Evolutionary conservation across 2,888 invertebrate genomes (phyloP).

Genomic region (Brenthis daphne): DNA sequence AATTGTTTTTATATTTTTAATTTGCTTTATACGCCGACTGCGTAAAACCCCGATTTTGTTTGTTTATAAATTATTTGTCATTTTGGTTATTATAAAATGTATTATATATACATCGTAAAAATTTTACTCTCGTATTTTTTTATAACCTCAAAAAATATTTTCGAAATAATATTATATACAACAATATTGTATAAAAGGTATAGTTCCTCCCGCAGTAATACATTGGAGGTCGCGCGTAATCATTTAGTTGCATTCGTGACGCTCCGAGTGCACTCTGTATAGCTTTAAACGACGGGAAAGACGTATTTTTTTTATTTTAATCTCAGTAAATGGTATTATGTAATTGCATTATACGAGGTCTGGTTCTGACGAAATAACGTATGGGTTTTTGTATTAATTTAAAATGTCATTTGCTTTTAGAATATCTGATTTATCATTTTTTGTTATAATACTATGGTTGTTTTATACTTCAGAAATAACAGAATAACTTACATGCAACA

Average conservation of each 20-base stretch:
- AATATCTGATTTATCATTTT: too few relatives aligned
- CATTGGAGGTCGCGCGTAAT: background rate
- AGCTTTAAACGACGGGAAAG: background rate
- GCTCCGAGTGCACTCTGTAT: too few relatives aligned
- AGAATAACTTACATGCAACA: background rate
- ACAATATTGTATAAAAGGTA: background rate
- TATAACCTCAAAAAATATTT: too few relatives aligned
- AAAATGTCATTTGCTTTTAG: background rate
- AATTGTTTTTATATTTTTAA: too few relatives aligned
- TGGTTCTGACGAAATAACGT: conserved; percentile 1
- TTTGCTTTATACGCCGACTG: too few relatives aligned
- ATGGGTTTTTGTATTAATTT: conserved; percentile 1
- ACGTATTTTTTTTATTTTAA: conserved; percentile 21
- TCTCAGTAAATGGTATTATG: conserved; percentile 22
- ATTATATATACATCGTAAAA: too few relatives aligned
- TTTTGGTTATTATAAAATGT: too few relatives aligned
- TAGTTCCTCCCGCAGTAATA: background rate
- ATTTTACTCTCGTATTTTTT: too few relatives aligned
- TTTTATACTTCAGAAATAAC: too few relatives aligned
- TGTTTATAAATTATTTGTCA: too few relatives aligned
- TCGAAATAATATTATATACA: background rate
- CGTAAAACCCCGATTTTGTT: too few relatives aligned
- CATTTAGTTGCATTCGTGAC: background rate
- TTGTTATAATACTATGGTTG: too few relatives aligned
- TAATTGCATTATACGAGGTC: conserved; percentile 19